A percentile compares a stretch with the other conserved stretches of the same genome.
Evolutionary conservation across 2,113 vertebrate genomes (phyloP).

Genomic region (Cyprinodon variegatus): DNA sequence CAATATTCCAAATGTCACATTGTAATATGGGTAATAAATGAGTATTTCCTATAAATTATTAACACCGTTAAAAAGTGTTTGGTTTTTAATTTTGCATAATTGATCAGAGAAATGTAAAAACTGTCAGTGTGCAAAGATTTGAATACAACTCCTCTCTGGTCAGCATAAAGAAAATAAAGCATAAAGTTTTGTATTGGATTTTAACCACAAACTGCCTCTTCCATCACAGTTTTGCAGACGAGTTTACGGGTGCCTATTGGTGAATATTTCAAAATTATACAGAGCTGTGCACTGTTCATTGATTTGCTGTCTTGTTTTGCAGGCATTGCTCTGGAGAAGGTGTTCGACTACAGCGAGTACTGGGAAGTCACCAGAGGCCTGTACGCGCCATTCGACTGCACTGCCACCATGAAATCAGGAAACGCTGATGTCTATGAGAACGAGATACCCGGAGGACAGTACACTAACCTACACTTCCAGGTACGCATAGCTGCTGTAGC

Average conservation of each 20-base stretch:
- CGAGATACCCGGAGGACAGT: constrained; percentile 97
- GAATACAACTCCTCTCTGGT: background rate
- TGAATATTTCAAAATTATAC: background rate
- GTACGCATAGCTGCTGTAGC: constrained; percentile 19
- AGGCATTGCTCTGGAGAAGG: constrained; percentile 89
- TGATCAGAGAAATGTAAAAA: background rate
- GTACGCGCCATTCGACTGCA: constrained; percentile 96
- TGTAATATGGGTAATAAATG: background rate
- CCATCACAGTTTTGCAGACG: background rate
- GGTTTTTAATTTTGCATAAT: background rate
- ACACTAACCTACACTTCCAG: constrained; percentile 99
- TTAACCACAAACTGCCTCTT: background rate
- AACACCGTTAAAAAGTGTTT: background rate
- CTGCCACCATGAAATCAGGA: constrained; percentile 98
- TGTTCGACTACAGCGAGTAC: constrained; percentile 97
- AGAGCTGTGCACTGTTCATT: background rate
- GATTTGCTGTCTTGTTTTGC: constrained; percentile 18
- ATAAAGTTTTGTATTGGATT: background rate
- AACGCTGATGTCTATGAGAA: constrained; percentile 97
- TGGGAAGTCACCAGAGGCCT: constrained; percentile 93
- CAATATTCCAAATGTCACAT: background rate
- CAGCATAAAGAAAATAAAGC: too few species aligned
- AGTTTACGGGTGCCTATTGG: background rate
- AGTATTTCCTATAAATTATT: background rate
- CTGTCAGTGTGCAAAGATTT: background rate